A percentile compares a stretch with the other conserved stretches of the same genome.
These are phyloP conservation scores for Drosophila micromelanica DNA, from an alignment of 1,140 invertebrate genomes.

Conservation along the genomic window DNA sequence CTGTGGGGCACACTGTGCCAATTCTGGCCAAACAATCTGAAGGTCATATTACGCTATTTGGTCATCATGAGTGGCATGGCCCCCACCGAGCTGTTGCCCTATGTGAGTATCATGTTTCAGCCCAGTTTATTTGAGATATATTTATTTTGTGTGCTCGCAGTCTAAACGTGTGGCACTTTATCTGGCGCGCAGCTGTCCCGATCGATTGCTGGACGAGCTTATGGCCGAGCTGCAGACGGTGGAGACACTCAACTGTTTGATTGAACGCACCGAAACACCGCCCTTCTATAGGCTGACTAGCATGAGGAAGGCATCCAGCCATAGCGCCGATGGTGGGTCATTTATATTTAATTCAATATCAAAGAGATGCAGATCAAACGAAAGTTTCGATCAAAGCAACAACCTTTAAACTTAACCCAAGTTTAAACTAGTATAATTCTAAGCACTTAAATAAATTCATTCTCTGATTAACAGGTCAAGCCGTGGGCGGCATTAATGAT, in stretches of 20 bases:
- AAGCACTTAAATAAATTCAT: not conserved
- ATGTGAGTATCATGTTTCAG: constrained; percentile 87
- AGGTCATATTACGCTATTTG: constrained; percentile 98
- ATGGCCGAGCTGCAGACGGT: constrained; percentile 98
- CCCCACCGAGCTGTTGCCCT: constrained; percentile 94
- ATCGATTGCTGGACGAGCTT: constrained; percentile 97
- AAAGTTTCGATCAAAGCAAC: too few species aligned
- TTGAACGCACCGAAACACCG: constrained; percentile 98
- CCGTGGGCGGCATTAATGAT: constrained; percentile 82
- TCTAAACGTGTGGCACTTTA: constrained; percentile 97
- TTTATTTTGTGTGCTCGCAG: constrained; percentile 85
- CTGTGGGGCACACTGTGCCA: constrained; percentile 97
- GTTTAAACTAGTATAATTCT: too few species aligned
- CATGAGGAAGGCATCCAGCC: constrained; percentile 94
- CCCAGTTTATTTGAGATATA: not conserved
- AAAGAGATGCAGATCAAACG: too few species aligned
- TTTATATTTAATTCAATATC: too few species aligned
- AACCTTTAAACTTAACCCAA: too few species aligned
- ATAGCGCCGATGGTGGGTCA: constrained; percentile 89
- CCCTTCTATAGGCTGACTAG: constrained; percentile 97
- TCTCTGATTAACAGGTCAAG: constrained; percentile 65
- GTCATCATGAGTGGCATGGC: constrained; percentile 98
- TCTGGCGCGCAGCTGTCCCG: constrained; percentile 94
- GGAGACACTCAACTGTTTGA: constrained; percentile 96
- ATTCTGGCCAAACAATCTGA: constrained; percentile 98